Base-by-base conservation (phyloP, 2,113 vertebrate genomes). In the Fukomys damarensis region DNA sequence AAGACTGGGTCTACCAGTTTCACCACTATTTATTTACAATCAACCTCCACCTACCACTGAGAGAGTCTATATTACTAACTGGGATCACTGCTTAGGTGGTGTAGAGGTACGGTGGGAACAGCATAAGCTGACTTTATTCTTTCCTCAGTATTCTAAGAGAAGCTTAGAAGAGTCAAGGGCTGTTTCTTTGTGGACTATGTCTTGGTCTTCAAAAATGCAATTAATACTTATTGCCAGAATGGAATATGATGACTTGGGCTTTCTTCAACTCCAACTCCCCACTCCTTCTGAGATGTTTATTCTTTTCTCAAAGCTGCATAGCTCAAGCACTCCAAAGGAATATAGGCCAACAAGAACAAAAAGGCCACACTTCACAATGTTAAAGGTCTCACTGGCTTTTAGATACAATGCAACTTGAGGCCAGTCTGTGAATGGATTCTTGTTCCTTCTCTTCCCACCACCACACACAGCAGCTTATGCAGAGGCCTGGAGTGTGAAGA, bases 1-100 rank as follows among this genome's bases (percentile, higher is more conserved):
- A 90, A 91, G 96, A 97, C 85, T 0, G 61, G 96, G 86, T 46
- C 84, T 95, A 96, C 94, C 93, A 95, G 96, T 95, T 97, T 96
- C 77, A 83, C 89, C 76, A 88, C 94, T 95, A n/a, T 65, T 81
- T 97, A 81, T 87, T 94, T 92, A 96, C 76, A 77, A 89, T 80
- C 85, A 89, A n/a, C 91, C 65, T 92, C 96, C 86, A 97, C 88
- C 91, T 74, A 88, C 94, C 82, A 68, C 24, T 68, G 54, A 86
- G 81, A 76, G 82, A 93, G 68, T 66, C 63, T 68, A 26, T 13
- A 84, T 65, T 49, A 84, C 70, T 81, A 74, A 16, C 43, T 76
- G 43, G 86, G 72, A 94, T 97, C 82, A 91, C 38, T 86, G 93
- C 80, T 91, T 54, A 92, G 68, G 46, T 68, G 35, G n/a, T 22